A percentile compares a stretch with the other conserved stretches of the same genome.
Conservation (phyloP, 2,888 invertebrate species). For the Magallana nippona region DNA sequence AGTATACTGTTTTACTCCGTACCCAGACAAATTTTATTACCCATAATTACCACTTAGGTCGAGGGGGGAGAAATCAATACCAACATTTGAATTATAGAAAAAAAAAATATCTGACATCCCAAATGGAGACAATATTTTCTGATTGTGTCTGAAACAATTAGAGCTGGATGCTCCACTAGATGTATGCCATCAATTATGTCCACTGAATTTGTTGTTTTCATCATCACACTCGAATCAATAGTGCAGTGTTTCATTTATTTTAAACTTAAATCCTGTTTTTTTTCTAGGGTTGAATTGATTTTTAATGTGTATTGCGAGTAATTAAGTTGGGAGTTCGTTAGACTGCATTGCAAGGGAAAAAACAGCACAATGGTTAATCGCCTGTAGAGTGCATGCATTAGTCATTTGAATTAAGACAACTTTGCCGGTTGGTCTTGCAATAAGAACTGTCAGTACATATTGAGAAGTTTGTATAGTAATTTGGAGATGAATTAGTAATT, state of each 20-base stretch:
- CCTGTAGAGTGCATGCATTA: no score
- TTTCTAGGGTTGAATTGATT: no score
- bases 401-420: no score
- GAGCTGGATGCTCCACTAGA: not conserved
- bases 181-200: not conserved
- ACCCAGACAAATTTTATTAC: constrained; percentile 33
- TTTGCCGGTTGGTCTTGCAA: no score
- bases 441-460: no score
- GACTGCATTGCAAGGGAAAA: no score
- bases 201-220: not conserved
- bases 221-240: constrained; percentile 8
- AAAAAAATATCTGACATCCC: not conserved
- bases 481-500: no score
- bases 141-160: constrained; percentile 31
- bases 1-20: constrained; percentile 3
- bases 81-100: not conserved
- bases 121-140: constrained; percentile 4
- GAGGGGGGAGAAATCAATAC: constrained; percentile 5
- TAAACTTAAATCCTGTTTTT: not conserved
- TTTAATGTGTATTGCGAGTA: no score
- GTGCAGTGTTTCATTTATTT: not conserved
- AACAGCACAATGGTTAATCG: no score
- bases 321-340: no score
- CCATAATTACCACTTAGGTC: not conserved
- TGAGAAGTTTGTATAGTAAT: no score